Percentiles rank a stretch among this genome's conserved stretches.
phyloP scores from a whole-genome alignment of 2,113 vertebrate genomes.

The Cryptotis parvus region DNA sequence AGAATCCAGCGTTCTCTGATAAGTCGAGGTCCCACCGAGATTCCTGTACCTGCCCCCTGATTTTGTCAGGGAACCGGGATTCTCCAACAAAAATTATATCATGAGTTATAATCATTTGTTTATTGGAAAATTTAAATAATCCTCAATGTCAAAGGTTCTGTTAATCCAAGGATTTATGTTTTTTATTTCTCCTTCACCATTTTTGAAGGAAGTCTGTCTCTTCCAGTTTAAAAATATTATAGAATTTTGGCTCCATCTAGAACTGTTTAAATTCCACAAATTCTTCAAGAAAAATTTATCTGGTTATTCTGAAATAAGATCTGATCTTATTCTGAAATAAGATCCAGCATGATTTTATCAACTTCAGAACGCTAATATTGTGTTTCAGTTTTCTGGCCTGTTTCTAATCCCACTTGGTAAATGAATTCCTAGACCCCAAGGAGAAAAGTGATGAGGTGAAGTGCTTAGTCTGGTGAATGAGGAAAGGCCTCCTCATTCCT shows the following conservation, averaged over 20 bases:
- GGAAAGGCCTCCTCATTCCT: neutral
- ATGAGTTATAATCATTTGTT: neutral
- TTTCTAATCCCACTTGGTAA: neutral
- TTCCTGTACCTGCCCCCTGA: too few species aligned
- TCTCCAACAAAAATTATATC: too few species aligned
- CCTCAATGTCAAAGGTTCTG: neutral
- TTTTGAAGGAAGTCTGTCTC: neutral
- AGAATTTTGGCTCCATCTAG: neutral
- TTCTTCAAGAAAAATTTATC: neutral
- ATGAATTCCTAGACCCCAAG: too few species aligned
- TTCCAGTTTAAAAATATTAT: neutral
- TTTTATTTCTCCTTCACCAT: neutral
- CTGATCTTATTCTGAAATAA: neutral
- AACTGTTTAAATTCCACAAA: slow-evolving; percentile 5
- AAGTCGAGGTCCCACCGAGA: too few species aligned
- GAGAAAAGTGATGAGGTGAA: too few species aligned
- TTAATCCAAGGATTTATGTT: neutral
- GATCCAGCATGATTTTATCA: neutral
- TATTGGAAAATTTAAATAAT: neutral
- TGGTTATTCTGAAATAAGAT: neutral
- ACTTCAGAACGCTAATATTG: neutral
- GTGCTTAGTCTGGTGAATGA: neutral
- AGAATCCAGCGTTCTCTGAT: too few species aligned
- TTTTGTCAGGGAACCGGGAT: too few species aligned
- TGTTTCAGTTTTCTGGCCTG: neutral